Base-by-base conservation (phyloP, 1,140 invertebrate genomes). In the Drosophila paulistorum region DNA sequence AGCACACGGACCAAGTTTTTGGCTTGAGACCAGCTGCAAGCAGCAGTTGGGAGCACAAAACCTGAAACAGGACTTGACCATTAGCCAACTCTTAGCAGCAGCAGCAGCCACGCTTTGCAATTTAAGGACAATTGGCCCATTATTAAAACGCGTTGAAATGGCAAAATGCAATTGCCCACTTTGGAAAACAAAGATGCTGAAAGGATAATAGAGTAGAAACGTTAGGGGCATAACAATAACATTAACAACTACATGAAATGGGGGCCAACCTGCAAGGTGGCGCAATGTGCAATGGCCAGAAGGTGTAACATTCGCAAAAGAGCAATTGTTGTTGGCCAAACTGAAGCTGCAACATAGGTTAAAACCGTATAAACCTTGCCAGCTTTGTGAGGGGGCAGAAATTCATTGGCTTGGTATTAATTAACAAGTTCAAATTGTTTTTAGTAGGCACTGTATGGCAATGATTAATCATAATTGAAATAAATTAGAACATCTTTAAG, bases 51-150 rank as follows among this genome's bases (percentile, higher is more conserved):
- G 17, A 23, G 17, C 9, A 51, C 11, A 39, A 10, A 48, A 48
- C 45, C 45, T 51, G 45, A 4, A 51, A 51, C 45, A 37, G 23
- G 57, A 64, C 74, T 81, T 74, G 74, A 68, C 70, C 71, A 76
- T 71, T 51, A 64, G 64, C 71, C 81, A 85, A 75, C 74, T 51
- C 45, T 81, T 78, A 73, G 81, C 71, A 30, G 30, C 26, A 37
- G 35, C 7, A 9, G 45, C 14, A 74, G 77, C 76, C 74, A 77
- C 69, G 72, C 67, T 84, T 68, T 65, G 39, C 71, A 71, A 51
- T 89, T 84, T 89, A 90, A 83, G 84, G 81, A 89, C 84, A 89
- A 89, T 90, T 79, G 81, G 77, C 79, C 81, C 81, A 89, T 90
- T 89, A 89, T 89, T 87, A 83, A 77, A 89, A 81, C 84, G 85